Conservation (phyloP, 2,888 invertebrate genomes). For the Hypolimnas misippus region DNA sequence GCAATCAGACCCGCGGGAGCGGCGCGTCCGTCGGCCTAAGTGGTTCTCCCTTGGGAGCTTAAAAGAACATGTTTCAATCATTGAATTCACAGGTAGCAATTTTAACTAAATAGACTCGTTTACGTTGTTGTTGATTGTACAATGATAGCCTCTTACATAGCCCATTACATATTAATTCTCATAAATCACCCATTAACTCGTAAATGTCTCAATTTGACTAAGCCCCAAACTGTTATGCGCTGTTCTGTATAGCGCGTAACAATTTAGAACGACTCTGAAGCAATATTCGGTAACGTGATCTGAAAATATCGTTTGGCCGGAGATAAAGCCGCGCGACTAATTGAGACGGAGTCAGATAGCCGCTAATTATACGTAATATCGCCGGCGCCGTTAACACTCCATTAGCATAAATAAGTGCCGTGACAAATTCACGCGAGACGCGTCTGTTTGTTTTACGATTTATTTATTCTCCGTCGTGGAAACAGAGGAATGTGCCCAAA, state of each 20-base stretch:
- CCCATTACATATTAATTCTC: too few relatives aligned
- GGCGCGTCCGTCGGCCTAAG: too few relatives aligned
- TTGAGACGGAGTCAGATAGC: conserved; percentile 12
- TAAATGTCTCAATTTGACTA: not conserved
- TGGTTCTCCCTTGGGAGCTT: too few relatives aligned
- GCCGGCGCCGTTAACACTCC: conserved; percentile 64
- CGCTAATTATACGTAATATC: conserved; percentile 35
- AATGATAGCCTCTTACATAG: too few relatives aligned
- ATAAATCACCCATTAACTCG: too few relatives aligned
- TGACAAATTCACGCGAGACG: conserved; percentile 63
- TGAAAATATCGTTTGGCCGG: not conserved
- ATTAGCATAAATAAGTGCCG: conserved; percentile 72
- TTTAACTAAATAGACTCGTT: too few relatives aligned
- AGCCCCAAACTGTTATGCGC: not conserved
- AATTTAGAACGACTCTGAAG: not conserved
- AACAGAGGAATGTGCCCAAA: conserved; percentile 60
- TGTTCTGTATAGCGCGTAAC: not conserved
- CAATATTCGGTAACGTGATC: conserved; percentile 4
- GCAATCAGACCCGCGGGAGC: too few relatives aligned
- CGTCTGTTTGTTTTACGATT: conserved; percentile 49
- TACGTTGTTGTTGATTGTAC: too few relatives aligned
- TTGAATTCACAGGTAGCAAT: too few relatives aligned
- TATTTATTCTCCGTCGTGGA: conserved; percentile 54
- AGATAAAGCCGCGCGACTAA: conserved; percentile 24
- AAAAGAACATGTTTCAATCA: too few relatives aligned